A percentile compares a stretch with the other conserved stretches of the same genome.
Evolutionary conservation across 1,140 invertebrate species (phyloP).

Genomic region (Bombus affinis): DNA sequence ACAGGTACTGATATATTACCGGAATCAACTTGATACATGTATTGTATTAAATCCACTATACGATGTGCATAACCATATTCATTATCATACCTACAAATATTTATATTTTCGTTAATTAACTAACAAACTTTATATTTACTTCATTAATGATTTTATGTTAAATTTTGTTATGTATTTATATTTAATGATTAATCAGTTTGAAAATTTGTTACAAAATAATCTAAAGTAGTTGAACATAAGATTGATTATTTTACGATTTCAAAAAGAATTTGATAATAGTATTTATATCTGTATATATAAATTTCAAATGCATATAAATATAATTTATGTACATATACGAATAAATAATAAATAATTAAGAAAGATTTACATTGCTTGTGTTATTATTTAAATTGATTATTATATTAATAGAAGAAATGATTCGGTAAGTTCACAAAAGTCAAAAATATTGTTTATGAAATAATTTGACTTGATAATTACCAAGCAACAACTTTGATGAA

Average conservation of each 20-base stretch:
- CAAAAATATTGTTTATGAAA: neutral
- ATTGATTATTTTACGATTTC: neutral
- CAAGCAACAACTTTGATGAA: slow-evolving; percentile 86
- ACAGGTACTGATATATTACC: slow-evolving; percentile 33
- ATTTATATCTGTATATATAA: no score
- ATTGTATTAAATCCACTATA: slow-evolving; percentile 85
- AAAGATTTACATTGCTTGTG: no score
- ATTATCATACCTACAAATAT: slow-evolving; percentile 85
- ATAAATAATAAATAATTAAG: neutral
- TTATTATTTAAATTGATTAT: neutral
- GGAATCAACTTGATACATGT: slow-evolving; percentile 79
- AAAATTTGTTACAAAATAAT: neutral
- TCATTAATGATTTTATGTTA: neutral
- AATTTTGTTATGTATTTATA: neutral
- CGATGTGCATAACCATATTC: slow-evolving; percentile 88
- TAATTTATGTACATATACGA: no score
- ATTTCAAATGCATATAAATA: no score
- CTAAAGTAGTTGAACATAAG: neutral
- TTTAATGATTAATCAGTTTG: neutral
- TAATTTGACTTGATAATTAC: slow-evolving; percentile 81
- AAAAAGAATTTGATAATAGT: no score
- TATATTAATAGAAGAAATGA: neutral
- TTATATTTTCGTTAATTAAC: neutral
- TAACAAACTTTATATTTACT: slow-evolving; percentile 2
- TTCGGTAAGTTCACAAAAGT: slow-evolving; percentile 69